Conservation (phyloP, 2,888 invertebrate genomes). For the Andrena camellia region DNA sequence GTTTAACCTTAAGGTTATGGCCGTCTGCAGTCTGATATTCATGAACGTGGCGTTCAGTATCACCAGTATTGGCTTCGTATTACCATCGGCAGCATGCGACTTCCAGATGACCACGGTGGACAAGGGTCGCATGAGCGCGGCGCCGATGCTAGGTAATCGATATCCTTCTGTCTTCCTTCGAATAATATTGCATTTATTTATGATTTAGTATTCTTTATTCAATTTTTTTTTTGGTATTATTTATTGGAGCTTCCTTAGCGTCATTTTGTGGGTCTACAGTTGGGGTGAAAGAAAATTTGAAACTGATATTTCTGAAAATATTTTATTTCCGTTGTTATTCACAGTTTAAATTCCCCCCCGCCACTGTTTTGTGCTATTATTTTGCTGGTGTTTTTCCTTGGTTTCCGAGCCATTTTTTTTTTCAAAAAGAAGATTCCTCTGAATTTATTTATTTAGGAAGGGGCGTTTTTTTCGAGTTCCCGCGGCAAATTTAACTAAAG, state of each 20-base stretch:
- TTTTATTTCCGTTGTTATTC: no score
- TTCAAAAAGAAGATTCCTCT: no score
- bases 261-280: no score
- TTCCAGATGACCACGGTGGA: conserved; percentile 92
- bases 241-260: not conserved
- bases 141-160: conserved; percentile 90
- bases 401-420: no score
- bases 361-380: no score
- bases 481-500: no score
- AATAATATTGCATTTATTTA: not conserved
- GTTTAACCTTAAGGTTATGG: conserved; percentile 92
- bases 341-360: no score
- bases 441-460: no score
- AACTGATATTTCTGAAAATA: no score
- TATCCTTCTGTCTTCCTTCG: conserved; percentile 56
- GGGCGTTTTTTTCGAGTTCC: no score
- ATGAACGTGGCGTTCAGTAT: conserved; percentile 93
- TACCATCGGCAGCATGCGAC: conserved; percentile 94
- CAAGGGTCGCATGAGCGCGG: conserved; percentile 92
- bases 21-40: conserved; percentile 92
- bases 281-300: no score
- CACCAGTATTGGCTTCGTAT: conserved; percentile 92
- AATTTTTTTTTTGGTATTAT: not conserved
- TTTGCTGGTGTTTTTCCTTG: no score
- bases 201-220: not conserved